Base-by-base conservation (phyloP, 64 coral and sea anemone genomes). In the Platygyra sinensis region DNA sequence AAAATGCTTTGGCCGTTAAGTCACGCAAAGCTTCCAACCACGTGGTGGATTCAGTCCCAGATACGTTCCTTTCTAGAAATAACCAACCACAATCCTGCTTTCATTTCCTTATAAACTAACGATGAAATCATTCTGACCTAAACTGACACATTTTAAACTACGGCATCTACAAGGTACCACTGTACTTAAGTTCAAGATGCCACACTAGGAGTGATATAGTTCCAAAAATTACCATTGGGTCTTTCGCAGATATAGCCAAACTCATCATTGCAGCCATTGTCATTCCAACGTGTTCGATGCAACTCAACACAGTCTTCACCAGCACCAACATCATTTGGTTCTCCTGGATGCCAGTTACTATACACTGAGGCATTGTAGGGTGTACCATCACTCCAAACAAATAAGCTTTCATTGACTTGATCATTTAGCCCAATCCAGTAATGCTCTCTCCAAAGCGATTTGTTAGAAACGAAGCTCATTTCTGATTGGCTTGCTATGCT, bases 371-470 rank as follows among this genome's bases (percentile, higher is more conserved):
- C 71, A 20, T 83, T 83, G 33, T 67, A 83, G 5, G 67, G 18
- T 32, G 90, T 65, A 14, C 95, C 95, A 75, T 96, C 95, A 51
- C 86, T 96, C 95, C 95, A 96, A 20, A 93, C 90, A 77, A 90
- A 96, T 13, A 76, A 52, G 82, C 91, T 93, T 50, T 96, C 95
- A 69, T 93, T 96, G 71, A 61, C 85, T 7, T 83, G 91, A 81
- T 96, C 95, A 72, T 93, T 96, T 3, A 93, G 93, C 17, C 95
- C 95, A 55, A 96, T 93, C 95, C 95, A 96, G 31, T 90, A 96
- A 33, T 83, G 55, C 28, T 89, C 57, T 20, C 33, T 72, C 5
- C 6, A 33, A 51, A 49, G 51, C 67, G 83, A 87, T 61, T 79
- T 87, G 20, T 54, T 73, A 8, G 42, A 81, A 39, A 96, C 80